Evolutionary conservation across 1,140 invertebrate species (phyloP).

Genomic region (Olivierus martensii): DNA sequence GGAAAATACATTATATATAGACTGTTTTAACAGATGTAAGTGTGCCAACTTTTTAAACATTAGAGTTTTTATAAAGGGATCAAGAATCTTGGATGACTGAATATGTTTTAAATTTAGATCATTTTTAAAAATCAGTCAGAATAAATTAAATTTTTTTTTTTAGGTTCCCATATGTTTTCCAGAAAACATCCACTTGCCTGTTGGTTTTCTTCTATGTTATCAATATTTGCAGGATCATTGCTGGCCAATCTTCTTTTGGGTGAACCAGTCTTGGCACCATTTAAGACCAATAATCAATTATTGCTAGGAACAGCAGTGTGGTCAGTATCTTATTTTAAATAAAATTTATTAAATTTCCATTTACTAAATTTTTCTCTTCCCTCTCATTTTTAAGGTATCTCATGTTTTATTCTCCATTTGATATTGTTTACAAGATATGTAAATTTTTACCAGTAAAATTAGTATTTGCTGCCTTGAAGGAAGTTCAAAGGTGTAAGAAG

Average conservation of each 20-base stretch:
- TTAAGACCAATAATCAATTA: conserved; percentile 88
- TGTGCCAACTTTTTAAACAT: too few species aligned
- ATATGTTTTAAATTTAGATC: too few species aligned
- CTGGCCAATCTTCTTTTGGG: conserved; percentile 85
- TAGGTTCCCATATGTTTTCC: conserved; percentile 81
- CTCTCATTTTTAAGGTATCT: conserved; percentile 80
- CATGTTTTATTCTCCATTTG: conserved; percentile 96
- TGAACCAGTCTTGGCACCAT: conserved; percentile 82
- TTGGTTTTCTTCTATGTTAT: conserved; percentile 94
- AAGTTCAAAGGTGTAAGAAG: conserved; percentile 87
- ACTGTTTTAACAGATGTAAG: too few species aligned
- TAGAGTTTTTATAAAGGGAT: too few species aligned
- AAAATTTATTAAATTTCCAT: too few species aligned
- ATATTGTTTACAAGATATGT: conserved; percentile 86
- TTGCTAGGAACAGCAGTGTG: conserved; percentile 81
- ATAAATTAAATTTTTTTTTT: conserved; percentile 18
- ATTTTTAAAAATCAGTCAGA: too few species aligned
- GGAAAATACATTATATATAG: too few species aligned
- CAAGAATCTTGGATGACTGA: too few species aligned
- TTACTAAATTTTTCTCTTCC: too few species aligned
- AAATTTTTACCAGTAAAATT: conserved; percentile 94
- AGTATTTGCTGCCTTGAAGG: conserved; percentile 82
- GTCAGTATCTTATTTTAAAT: conserved; percentile 51
- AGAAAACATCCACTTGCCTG: conserved; percentile 93
- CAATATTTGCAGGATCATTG: conserved; percentile 95